A percentile compares a stretch with the other conserved stretches of the same genome.
These are phyloP conservation scores for Strigamia crassipes DNA, from an alignment of 2,888 invertebrate species.

Conservation along the genomic window DNA sequence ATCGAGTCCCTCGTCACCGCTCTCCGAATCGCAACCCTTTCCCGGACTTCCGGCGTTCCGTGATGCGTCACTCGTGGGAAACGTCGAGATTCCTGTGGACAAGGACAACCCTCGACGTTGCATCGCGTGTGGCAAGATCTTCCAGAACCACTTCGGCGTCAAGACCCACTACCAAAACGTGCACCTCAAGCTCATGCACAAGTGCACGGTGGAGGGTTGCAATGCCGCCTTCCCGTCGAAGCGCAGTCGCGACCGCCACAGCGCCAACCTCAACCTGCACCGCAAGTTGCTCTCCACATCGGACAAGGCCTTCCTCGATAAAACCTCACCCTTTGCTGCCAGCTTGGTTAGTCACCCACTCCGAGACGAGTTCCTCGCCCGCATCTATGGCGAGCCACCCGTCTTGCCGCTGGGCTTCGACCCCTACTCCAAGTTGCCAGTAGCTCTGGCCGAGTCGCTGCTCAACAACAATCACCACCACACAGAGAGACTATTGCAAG, in stretches of 20 bases:
- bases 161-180: conserved; percentile 95
- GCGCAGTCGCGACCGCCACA: conserved; percentile 87
- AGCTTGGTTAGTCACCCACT: conserved; percentile 55
- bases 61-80: conserved; percentile 53
- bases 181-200: conserved; percentile 92
- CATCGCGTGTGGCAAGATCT: conserved; percentile 88
- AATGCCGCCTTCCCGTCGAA: conserved; percentile 94
- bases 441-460: conserved; percentile 61
- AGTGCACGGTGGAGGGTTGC: conserved; percentile 92
- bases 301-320: conserved; percentile 54
- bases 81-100: conserved; percentile 80
- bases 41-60: conserved; percentile 52
- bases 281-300: conserved; percentile 81
- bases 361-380: conserved; percentile 78
- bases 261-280: conserved; percentile 87
- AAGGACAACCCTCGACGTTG: conserved; percentile 89
- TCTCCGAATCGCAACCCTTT: conserved; percentile 52
- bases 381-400: conserved; percentile 73
- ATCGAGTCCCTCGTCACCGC: conserved; percentile 52
- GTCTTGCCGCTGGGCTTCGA: conserved; percentile 61
- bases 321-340: conserved; percentile 61
- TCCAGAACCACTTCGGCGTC: conserved; percentile 89
- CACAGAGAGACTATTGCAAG: conserved; percentile 60
- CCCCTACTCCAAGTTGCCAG: conserved; percentile 64
- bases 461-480: conserved; percentile 62